A percentile compares a stretch with the other conserved stretches of the same genome.
Evolutionary conservation across 2,797 vertebrate genomes (phyloP).

Genomic region (Argya squamiceps): DNA sequence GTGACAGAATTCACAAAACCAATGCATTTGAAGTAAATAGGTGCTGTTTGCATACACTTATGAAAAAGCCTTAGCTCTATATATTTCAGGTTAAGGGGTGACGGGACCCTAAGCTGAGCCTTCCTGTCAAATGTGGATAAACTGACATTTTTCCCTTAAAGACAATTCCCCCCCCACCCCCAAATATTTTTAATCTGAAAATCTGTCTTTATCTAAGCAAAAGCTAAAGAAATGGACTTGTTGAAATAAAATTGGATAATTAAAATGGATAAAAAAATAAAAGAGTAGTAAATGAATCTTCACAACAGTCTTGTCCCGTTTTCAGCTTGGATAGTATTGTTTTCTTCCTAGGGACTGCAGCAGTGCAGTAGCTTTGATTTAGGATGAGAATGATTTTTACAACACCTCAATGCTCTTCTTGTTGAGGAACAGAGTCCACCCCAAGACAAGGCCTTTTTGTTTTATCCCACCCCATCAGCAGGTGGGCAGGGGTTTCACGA

Average conservation of each 20-base stretch:
- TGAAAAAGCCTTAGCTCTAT: background rate
- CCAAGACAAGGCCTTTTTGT: background rate
- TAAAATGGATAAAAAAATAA: background rate
- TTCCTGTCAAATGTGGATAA: background rate
- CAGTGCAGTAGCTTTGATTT: background rate
- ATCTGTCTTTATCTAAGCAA: background rate
- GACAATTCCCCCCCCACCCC: no score
- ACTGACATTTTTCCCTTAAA: background rate
- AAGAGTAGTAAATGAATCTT: background rate
- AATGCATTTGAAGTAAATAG: background rate
- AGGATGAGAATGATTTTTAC: background rate
- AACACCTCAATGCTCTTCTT: background rate
- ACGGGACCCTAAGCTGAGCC: background rate
- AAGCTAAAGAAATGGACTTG: background rate
- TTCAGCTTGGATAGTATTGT: background rate
- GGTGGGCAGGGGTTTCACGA: no score
- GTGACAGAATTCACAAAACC: background rate
- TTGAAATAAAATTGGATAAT: background rate
- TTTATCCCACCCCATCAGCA: fast-evolving
- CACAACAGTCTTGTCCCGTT: fast-evolving
- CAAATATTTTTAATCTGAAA: background rate
- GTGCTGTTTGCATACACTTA: background rate
- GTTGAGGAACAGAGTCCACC: background rate
- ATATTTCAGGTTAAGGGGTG: background rate
- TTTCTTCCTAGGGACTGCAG: background rate